Evolutionary conservation across 2,797 vertebrate species (phyloP), one percentile per base, ranked within the genome.

Genomic region (Gobio occitaniae): DNA sequence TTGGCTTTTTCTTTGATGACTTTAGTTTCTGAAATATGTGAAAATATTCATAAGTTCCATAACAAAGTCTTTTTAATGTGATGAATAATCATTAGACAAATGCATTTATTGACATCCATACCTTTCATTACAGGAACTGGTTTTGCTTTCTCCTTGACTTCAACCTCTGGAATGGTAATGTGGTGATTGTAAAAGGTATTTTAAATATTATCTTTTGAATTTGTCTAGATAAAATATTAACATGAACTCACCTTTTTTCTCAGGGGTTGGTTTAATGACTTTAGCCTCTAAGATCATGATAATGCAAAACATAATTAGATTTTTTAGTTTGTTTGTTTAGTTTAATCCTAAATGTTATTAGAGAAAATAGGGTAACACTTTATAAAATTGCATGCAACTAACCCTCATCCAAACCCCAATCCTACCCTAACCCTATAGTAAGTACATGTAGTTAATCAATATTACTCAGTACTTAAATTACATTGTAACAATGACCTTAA

Each of bases 61-160:
- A 7, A 72, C 17, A 41, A 44, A 59, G 2, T 3, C 0, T 21
- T 56, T 71, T 21, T 38, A 75, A 72, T 19, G 41, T 38, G 5
- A 69, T 15, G n/a, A 56, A 70, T 25, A n/a, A 29, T 48, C 36
- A 54, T 44, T n/a, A 41, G 9, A 38, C 29, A 56, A 8, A 76
- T 15, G 3, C 17, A 79, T 32, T 47, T 15, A 48, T 50, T 81
- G 21, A n/a, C 4, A 48, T 63, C 3, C 15, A 15, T 87, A 93
- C 91, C 90, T 90, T 91, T 92, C 59, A 89, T 88, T 41, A 83
- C 75, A 86, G 89, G 86, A 48, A 54, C 48, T 83, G 69, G 80
- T 92, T 90, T 92, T 50, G 80, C 81, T 48, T 90, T 90, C 59
- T 91, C 88, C 84, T 92, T 92, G 75, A 71, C 84, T 13, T 90